phyloP scores from a whole-genome alignment of 2,888 invertebrate genomes.

The Marasmarcha lunaedactyla region DNA sequence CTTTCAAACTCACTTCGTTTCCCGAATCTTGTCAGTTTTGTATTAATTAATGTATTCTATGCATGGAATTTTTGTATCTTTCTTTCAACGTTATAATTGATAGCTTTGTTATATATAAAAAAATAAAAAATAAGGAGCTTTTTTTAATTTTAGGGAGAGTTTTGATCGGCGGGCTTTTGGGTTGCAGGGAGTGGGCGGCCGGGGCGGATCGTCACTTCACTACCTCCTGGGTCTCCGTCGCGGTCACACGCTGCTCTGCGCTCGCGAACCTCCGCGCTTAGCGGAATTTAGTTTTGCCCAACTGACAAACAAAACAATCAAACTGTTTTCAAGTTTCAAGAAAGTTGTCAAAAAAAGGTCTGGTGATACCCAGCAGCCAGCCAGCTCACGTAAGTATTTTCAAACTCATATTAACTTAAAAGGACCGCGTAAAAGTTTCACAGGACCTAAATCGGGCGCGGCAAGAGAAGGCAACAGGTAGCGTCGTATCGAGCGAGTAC shows the following conservation, averaged over 20 bases:
- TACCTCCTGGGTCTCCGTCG: constrained; percentile 24
- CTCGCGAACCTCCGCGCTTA: constrained; percentile 28
- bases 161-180: not conserved
- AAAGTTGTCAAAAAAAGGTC: constrained; percentile 38
- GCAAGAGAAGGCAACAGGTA: constrained; percentile 46
- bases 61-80: too few relatives aligned
- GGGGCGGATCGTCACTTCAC: not conserved
- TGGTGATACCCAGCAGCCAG: constrained; percentile 26
- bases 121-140: too few relatives aligned
- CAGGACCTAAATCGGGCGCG: constrained; percentile 25
- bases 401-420: not conserved
- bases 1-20: too few relatives aligned
- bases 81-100: too few relatives aligned
- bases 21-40: too few relatives aligned
- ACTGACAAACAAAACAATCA: constrained; percentile 32
- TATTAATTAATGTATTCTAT: too few relatives aligned
- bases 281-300: constrained; percentile 32
- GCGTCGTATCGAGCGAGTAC: constrained; percentile 42
- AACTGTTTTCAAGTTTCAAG: constrained; percentile 40
- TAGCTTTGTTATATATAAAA: too few relatives aligned
- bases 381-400: constrained; percentile 39
- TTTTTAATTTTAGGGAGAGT: too few relatives aligned
- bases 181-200: not conserved
- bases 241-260: constrained; percentile 18
- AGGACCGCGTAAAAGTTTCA: constrained; percentile 46